Evolutionary conservation across 1,140 invertebrate genomes (phyloP), one percentile per base, ranked within the genome.

Genomic region (Papilio xuthus): DNA sequence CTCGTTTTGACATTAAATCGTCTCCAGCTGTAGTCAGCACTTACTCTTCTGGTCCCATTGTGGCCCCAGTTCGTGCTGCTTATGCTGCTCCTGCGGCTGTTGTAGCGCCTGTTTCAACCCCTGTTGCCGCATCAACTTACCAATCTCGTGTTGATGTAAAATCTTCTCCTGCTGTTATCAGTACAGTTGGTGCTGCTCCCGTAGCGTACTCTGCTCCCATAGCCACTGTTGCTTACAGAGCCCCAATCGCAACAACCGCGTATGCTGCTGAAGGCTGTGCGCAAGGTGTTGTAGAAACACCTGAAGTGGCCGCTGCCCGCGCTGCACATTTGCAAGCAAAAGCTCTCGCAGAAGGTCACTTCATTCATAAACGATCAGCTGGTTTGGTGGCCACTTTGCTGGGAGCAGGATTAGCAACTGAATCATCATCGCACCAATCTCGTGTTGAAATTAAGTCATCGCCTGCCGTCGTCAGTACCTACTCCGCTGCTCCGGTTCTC

Each of bases 301-400:
- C 92, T 60, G 94, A 93, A 83, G 94, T 94, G 23, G 88, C 94
- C 71, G 93, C 94, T 69, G 94, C 94, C 75, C 93, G 94, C 80
- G 91, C 92, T 73, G 90, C 93, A 47, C 92, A 94, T 80, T 82
- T 90, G 23, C 86, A 90, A 84, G 89, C 91, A 20, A 90, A 93
- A 72, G 87, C 91, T 42, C 79, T 90, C 8, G 84, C 87, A 70
- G 89, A 87, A 69, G 83, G 85, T 76, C 92, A 94, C 75, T 78
- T 89, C 37, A 86, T 93, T 75, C 69, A 88, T 23, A 93, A 93
- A 80, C 88, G 92, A 3, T 92, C 91, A 7, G 84, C 89, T 72
- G 81, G 85, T 77, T 81, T 85, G 53, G 56, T 86, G 76, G 79
- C 82, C 41, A 78, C 89, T 60, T 12, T 42, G 0, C 37, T 53